These are phyloP conservation scores for Ormyrus rosae DNA, from an alignment of 2,888 invertebrate species.

Conservation along the genomic window DNA sequence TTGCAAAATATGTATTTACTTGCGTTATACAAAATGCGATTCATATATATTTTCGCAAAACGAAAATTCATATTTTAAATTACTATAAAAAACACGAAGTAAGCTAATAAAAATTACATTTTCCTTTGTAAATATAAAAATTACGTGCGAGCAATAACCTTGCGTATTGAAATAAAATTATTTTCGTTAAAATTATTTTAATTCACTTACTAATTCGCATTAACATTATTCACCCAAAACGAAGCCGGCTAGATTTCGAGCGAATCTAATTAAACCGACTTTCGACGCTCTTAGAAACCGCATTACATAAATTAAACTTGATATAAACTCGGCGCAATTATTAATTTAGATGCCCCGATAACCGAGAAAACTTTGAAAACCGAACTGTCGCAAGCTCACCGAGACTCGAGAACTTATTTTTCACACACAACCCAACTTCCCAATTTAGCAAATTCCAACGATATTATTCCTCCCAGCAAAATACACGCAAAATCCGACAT, in stretches of 20 bases:
- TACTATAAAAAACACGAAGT: no score
- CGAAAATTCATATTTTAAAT: no score
- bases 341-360: conserved; percentile 31
- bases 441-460: conserved; percentile 13
- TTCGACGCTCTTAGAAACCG: not conserved
- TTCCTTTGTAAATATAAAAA: no score
- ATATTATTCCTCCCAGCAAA: not conserved
- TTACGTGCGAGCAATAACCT: no score
- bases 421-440: not conserved
- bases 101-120: no score
- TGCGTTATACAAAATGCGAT: no score
- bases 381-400: not conserved
- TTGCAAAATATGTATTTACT: no score
- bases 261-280: conserved; percentile 6
- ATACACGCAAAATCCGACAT: not conserved
- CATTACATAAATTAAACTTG: conserved; percentile 27
- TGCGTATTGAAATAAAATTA: no score
- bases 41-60: no score
- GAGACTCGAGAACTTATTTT: conserved; percentile 38
- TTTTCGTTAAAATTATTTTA: not conserved
- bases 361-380: conserved; percentile 25
- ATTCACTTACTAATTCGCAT: not conserved
- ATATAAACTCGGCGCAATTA: conserved; percentile 15
- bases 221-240: not conserved
- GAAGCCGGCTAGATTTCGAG: not conserved